A percentile compares a stretch with the other conserved stretches of the same genome.
phyloP scores from a whole-genome alignment of 2,113 vertebrate genomes.

The Dermatemys mawii region DNA sequence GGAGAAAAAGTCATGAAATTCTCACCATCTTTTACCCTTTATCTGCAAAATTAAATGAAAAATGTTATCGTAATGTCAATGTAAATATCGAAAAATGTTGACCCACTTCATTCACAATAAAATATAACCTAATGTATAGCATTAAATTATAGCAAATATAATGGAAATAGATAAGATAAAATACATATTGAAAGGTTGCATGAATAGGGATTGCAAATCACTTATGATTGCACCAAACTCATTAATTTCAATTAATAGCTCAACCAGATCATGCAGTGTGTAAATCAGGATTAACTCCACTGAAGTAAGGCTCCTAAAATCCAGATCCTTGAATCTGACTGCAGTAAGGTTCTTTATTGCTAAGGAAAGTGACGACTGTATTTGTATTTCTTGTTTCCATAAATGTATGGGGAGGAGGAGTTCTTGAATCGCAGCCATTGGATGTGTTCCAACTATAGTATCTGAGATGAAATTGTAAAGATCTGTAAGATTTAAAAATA shows the following conservation, averaged over 20 bases:
- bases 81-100: not conserved
- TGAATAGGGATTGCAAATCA: not conserved
- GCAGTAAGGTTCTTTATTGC: not conserved
- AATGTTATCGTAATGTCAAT: not conserved
- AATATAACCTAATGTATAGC: not conserved
- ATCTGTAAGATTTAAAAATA: not conserved
- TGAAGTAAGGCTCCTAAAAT: rapidly evolving
- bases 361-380: not conserved
- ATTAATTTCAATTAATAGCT: not conserved
- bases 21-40: not conserved
- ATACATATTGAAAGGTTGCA: not conserved
- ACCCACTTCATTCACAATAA: not conserved
- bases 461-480: not conserved
- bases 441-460: rapidly evolving
- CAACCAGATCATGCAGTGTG: not conserved
- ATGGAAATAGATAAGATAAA: not conserved
- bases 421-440: not conserved
- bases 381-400: not conserved
- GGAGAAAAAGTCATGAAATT: not conserved
- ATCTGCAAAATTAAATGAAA: not conserved
- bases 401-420: not conserved
- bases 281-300: not conserved
- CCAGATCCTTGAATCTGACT: not conserved
- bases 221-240: not conserved
- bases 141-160: not conserved